Conservation (phyloP, 64 coral and sea anemone genomes). For the Pachyseris speciosa region DNA sequence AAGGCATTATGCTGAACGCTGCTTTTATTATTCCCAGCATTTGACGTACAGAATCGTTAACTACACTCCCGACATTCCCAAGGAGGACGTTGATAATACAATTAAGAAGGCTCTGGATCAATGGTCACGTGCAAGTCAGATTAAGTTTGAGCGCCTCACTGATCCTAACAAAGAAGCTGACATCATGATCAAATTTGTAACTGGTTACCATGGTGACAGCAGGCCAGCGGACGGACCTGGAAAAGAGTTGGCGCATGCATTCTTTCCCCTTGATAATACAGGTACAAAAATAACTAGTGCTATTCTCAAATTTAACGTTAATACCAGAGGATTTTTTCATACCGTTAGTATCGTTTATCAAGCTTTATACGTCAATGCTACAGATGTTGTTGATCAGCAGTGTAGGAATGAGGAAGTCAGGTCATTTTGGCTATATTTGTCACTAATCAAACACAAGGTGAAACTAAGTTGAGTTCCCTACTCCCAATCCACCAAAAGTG, state of each 20-base stretch:
- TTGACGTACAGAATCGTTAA: conserved; percentile 72
- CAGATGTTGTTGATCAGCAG: too few species aligned
- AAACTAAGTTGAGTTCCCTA: too few species aligned
- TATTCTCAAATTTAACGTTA: too few species aligned
- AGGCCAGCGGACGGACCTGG: conserved; percentile 46
- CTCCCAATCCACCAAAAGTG: too few species aligned
- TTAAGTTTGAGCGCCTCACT: conserved; percentile 41
- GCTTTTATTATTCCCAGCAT: background rate
- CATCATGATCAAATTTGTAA: conserved; percentile 48
- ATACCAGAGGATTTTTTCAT: too few species aligned
- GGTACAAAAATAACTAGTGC: background rate
- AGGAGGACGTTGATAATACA: conserved; percentile 39
- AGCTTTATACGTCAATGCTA: too few species aligned
- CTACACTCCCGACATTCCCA: conserved; percentile 34
- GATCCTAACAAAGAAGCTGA: conserved; percentile 11
- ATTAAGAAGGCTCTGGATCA: conserved; percentile 34
- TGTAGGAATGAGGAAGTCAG: too few species aligned
- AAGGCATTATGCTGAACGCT: too few species aligned
- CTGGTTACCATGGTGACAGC: conserved; percentile 65
- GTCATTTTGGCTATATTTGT: too few species aligned
- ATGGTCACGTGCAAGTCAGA: conserved; percentile 27
- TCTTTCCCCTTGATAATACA: too few species aligned
- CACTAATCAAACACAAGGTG: too few species aligned
- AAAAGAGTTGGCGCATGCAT: conserved; percentile 29
- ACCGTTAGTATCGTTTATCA: too few species aligned